Base-by-base conservation (phyloP, 2,888 invertebrate genomes). In the Clusia tigrina region DNA sequence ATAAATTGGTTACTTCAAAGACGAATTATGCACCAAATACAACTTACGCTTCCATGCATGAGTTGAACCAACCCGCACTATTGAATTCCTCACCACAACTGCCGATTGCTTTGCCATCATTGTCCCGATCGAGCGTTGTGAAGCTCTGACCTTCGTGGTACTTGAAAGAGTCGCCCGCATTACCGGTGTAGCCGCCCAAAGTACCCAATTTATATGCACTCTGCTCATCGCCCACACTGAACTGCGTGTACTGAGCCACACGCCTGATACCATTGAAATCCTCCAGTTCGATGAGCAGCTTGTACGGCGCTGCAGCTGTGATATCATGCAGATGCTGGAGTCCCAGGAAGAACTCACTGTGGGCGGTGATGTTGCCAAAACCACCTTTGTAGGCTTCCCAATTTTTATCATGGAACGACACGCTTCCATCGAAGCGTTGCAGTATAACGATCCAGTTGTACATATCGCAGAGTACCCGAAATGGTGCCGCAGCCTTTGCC, bases 221-320 rank as follows among this genome's bases (percentile, higher is more conserved):
- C 10, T 17, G 37, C n/a, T 64, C 64, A 52, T 56, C 32, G 23
- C 57, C 57, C 2, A 64, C 38, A 12, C 52, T 61, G 22, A 64
- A 64, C 25, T 61, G 54, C 10, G 42, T 58, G 25, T 64, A 64
- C 5, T 51, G 26, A 15, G 64, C 64, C 6, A 24, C 26, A 38
- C 20, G 54, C 10, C 46, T 52, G 20, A 57, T 59, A 20, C 60
- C 62, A 25, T 72, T 58, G 56, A 72, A 72, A 63, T 72, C 69
- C 32, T 70, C 65, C 60, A 72, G 38, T 52, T 72, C 72, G 22
- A 72, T 68, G 54, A 69, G 72, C 48, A 72, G 15, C 17, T 64
- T 56, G 18, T 22, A 55, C 23, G 20, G 12, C 18, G 58, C 56
- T 23, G 24, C 42, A 22, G 25, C 26, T n/a, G 60, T 61, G 10